Base-by-base conservation (phyloP, 2,113 vertebrate genomes). In the Labeo catla region DNA sequence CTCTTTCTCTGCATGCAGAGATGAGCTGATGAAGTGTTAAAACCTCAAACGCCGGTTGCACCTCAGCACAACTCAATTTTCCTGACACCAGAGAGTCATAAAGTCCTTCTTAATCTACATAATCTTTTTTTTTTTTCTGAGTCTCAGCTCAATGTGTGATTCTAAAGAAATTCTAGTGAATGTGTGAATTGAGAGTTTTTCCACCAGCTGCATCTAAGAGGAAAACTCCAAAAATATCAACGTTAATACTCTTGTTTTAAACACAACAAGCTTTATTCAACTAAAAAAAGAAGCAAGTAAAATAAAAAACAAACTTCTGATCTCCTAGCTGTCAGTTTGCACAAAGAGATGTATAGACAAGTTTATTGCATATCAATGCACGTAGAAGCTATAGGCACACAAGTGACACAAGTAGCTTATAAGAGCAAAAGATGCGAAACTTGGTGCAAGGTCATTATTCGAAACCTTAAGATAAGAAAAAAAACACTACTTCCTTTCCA, bases 1-100 rank as follows among this genome's bases (percentile, higher is more conserved):
- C 6, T 72, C 10, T 52, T 49, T 34, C 72, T 78, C 52, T 61
- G 84, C 63, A 28, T 11, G 16, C 39, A 45, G 12, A 8, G 47
- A 11, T 66, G 57, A 65, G 15, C 13, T n/a, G 28, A 61, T 54
- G 52, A 66, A 54, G 79, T 63, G 72, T 49, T 70, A 85, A 83
- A 85, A 85, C 87, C 87, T 88, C 87, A 88, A 65, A 74, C 8
- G 36, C 77, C 76, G 9, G 73, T 16, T 81, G 45, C 83, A 66
- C 76, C 49, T 63, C 21, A 77, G 70, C 7, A 74, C 4, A 70
- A 57, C 3, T 28, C 8, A 43, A 43, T 39, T 43, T 39, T 52
- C 76, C 16, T 43, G 68, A 72, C 47, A 81, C 6, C 10, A 81
- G 28, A 63, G 61, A 74, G 57, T 9, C 15, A n/a, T 72, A 77